Evolutionary conservation across 35 echinoderm and acorn worm species (phyloP), one percentile per base, ranked within the genome.

Genomic region (Heliocidaris erythrogramma): DNA sequence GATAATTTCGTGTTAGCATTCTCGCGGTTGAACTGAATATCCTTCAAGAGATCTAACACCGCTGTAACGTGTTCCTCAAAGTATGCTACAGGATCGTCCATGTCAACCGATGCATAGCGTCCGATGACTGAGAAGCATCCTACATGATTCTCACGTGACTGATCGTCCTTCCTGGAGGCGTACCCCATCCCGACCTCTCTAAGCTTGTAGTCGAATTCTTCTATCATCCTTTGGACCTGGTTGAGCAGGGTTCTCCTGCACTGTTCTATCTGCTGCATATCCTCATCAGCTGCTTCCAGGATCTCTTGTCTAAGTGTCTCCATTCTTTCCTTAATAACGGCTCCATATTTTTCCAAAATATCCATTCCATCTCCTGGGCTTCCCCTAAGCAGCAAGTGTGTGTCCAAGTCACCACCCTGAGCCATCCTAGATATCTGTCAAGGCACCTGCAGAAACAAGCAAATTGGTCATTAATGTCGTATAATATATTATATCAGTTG

Each of bases 141-240:
- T 13, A 50, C 50, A 27, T 59, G 16, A 13, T 89, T 48, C 31
- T 48, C 87, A n/a, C 87, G 87, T 11, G 87, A 89, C 18, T 30
- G 47, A 13, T 92, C 50, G 49, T 92, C 91, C 29, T 14, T 92
- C 49, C 49, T 49, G 16, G 91, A 92, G 31, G 29, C 48, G 30
- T 30, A 92, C 18, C 49, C 91, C 50, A 92, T 48, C 47, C 91
- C 48, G 27, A 92, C 49, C 49, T 92, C 91, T 52, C 91, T 92
- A 30, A 92, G 91, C 91, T 92, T 92, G 91, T 92, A 59, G 47
- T 92, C 91, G 11, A 92, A 92, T 48, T 92, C 91, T 13, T 92
- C 91, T 27, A 59, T 92, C 49, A 92, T 92, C 48, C 91, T 32
- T n/a, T 92, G 91, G 6, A 92, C 91, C n/a, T 92, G 91, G 27